These are phyloP conservation scores for Diadromus collaris DNA, from an alignment of 2,888 invertebrate species.

Conservation along the genomic window DNA sequence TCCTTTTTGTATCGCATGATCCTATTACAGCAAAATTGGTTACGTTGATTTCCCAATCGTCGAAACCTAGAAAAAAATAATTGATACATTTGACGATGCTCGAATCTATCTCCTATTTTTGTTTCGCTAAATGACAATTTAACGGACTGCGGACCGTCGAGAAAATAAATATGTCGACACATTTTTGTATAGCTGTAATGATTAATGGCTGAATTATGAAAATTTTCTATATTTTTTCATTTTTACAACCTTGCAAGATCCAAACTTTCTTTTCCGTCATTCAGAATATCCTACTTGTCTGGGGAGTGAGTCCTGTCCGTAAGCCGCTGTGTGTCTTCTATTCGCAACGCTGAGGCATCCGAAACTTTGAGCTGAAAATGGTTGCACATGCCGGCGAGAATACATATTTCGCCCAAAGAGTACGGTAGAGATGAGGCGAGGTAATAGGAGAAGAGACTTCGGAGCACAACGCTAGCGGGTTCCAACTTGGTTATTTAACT, in stretches of 20 bases:
- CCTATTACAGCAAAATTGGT: conserved; percentile 1
- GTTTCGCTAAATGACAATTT: background rate
- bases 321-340: conserved; percentile 16
- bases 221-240: background rate
- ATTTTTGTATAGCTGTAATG: background rate
- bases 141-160: background rate
- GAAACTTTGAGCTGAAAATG: conserved; percentile 52
- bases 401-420: conserved; percentile 51
- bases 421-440: conserved; percentile 44
- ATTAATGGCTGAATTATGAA: background rate
- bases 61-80: background rate
- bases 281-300: conserved; percentile 21
- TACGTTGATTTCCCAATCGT: background rate
- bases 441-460: conserved; percentile 56
- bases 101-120: background rate
- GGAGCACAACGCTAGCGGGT: conserved; percentile 43
- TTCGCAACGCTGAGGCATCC: conserved; percentile 33
- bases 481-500: conserved; percentile 66
- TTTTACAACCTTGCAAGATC: background rate
- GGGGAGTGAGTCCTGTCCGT: conserved; percentile 12
- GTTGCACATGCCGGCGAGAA: conserved; percentile 42
- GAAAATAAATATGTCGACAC: background rate
- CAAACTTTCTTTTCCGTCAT: background rate
- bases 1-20: conserved; percentile 35
- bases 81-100: background rate